Evolutionary conservation across 2,113 vertebrate genomes (phyloP).

Genomic region (Piaya cayana): DNA sequence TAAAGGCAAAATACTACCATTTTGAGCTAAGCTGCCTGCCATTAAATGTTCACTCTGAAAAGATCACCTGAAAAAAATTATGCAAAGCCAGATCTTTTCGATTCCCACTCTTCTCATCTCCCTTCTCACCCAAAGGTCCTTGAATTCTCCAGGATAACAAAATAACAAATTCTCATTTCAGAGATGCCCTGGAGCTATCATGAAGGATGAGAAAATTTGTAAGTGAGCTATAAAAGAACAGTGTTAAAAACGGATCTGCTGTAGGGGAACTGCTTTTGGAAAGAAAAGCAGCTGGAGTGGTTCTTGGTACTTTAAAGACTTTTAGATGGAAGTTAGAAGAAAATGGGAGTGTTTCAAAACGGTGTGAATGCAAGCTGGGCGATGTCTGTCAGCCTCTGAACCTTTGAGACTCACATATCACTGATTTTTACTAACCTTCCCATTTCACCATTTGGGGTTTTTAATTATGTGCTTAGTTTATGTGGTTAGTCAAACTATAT

Average conservation of each 20-base stretch:
- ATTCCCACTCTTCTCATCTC: neutral
- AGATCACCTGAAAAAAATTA: neutral
- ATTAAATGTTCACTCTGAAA: neutral
- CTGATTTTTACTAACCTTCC: neutral
- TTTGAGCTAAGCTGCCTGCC: neutral
- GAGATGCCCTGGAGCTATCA: neutral
- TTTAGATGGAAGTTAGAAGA: neutral
- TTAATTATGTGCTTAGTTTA: neutral
- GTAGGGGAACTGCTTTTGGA: neutral
- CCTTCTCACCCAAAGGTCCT: neutral
- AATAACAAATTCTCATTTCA: neutral
- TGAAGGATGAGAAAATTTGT: neutral
- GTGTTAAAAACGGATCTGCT: neutral
- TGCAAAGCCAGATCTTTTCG: neutral
- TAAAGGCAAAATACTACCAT: neutral
- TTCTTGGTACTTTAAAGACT: neutral
- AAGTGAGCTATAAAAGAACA: neutral
- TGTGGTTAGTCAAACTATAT: neutral
- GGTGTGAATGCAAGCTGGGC: neutral
- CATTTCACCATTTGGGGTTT: neutral
- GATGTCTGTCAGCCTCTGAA: neutral
- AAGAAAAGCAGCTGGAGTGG: neutral
- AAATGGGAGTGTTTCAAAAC: neutral
- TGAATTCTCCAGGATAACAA: neutral
- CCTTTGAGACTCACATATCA: neutral